Evolutionary conservation across 2,888 invertebrate genomes (phyloP), one percentile per base, ranked within the genome.

Genomic region (Imbricaverruca yamaguchii): DNA sequence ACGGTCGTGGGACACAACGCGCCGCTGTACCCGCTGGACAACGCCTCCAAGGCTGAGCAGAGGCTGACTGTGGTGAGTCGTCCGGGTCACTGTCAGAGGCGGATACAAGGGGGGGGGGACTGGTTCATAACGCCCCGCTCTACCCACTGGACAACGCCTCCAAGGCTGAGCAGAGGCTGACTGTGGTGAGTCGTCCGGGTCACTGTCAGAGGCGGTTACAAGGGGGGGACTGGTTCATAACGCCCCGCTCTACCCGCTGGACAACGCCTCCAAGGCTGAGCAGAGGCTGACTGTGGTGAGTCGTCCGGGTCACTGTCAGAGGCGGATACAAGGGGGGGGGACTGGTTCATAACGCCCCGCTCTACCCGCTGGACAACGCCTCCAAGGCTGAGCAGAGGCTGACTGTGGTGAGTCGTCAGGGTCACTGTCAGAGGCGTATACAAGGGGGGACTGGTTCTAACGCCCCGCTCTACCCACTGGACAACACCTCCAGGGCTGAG

Each of bases 1-100:
- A 90, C 95, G 82, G 93, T 94, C 84, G 95, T 96, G 4, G 96
- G 96, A 11, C 96, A 96, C 87, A 96, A 96, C 89, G 94, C 95
- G 81, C 96, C 96, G 0, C 90, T 96, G 0, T 95, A 92, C 88
- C 93, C 96, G 0, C 89, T 96, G 53, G 95, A 95, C 86, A 93
- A 94, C 84, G 94, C 96, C 39, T 94, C 94, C 18, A 23, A 7
- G 9, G 21, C 18, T 10, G 74, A 74, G 9, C 18, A 55, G 55
- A 53, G 12, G 21, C 74, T 74, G 15, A 74, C 53, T 18, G 53
- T 74, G 74, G 74, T 74, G 12, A 67, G 67, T 67, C 13, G 25
- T 15, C 59, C 39, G 39, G 39, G 39, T 39, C 39, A 39, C 39
- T 39, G 39, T 4, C 39, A 39, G 39, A 39, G 39, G 39, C 39